Conservation (phyloP, 2,888 invertebrate genomes). For the Eucera pruinosa region DNA sequence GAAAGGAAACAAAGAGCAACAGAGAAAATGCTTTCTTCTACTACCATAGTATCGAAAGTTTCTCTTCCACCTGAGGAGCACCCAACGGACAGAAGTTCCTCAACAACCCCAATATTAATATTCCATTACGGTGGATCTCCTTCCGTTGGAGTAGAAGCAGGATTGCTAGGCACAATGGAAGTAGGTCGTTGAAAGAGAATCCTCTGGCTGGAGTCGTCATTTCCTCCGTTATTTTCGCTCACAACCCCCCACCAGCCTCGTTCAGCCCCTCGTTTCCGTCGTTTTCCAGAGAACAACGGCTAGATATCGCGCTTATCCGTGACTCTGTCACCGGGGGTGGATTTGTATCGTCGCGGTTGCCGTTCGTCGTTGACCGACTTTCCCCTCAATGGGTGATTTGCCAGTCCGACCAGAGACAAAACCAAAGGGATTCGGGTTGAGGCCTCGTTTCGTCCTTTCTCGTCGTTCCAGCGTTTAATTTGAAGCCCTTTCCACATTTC, state of each 20-base stretch:
- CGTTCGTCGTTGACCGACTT: conserved; percentile 73
- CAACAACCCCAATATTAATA: conserved; percentile 48
- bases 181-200: conserved; percentile 56
- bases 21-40: too few relatives aligned
- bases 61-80: neutral
- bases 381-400: conserved; percentile 70
- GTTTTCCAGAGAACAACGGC: conserved; percentile 43
- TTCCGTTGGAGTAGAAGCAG: conserved; percentile 25
- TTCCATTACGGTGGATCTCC: conserved; percentile 36
- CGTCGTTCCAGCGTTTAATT: conserved; percentile 18
- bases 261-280: conserved; percentile 48
- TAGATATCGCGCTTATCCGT: conserved; percentile 58
- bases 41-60: too few relatives aligned
- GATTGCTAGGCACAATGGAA: conserved; percentile 43
- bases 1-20: too few relatives aligned
- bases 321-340: conserved; percentile 42
- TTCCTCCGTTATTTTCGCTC: conserved; percentile 56
- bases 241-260: neutral
- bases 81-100: conserved; percentile 3
- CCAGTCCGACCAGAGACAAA: conserved; percentile 43
- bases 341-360: conserved; percentile 57
- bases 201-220: conserved; percentile 48
- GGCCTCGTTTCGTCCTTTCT: conserved; percentile 51
- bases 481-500: neutral
- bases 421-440: conserved; percentile 42